Evolutionary conservation across 2,113 vertebrate species (phyloP).

Genomic region (Natator depressus): DNA sequence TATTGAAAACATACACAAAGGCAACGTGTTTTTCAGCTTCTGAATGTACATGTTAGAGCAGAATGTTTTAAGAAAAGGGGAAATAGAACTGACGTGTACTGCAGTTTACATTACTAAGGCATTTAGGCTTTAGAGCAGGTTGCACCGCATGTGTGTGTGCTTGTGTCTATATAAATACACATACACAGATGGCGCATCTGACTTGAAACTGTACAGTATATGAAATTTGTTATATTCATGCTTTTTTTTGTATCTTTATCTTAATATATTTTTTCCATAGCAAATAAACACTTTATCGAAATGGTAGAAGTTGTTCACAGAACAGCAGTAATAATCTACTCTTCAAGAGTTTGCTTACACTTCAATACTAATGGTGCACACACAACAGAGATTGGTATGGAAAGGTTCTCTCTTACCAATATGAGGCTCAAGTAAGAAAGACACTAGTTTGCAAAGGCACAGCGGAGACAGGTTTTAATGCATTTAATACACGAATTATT

Average conservation of each 20-base stretch:
- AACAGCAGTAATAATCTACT: constrained; percentile 81
- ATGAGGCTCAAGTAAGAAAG: constrained; percentile 78
- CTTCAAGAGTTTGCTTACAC: constrained; percentile 82
- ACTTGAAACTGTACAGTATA: constrained; percentile 63
- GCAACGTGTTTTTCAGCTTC: constrained; percentile 64
- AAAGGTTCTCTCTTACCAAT: constrained; percentile 73
- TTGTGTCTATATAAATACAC: constrained; percentile 27
- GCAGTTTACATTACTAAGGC: constrained; percentile 79
- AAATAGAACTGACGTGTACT: constrained; percentile 40
- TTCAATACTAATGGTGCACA: constrained; percentile 59
- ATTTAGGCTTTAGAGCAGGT: constrained; percentile 69
- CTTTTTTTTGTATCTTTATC: constrained; percentile 32
- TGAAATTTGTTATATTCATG: background rate
- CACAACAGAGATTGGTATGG: constrained; percentile 39
- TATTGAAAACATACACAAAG: constrained; percentile 82
- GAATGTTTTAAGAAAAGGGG: constrained; percentile 64
- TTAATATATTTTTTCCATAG: background rate
- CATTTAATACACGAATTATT: constrained; percentile 83
- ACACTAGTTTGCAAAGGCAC: constrained; percentile 81
- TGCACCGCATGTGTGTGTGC: background rate
- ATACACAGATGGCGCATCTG: constrained; percentile 36
- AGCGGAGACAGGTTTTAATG: constrained; percentile 83
- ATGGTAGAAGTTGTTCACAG: constrained; percentile 80
- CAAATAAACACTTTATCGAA: constrained; percentile 59
- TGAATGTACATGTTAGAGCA: constrained; percentile 72